phyloP scores from a whole-genome alignment of 2,797 vertebrate species.

The Gila robusta region DNA sequence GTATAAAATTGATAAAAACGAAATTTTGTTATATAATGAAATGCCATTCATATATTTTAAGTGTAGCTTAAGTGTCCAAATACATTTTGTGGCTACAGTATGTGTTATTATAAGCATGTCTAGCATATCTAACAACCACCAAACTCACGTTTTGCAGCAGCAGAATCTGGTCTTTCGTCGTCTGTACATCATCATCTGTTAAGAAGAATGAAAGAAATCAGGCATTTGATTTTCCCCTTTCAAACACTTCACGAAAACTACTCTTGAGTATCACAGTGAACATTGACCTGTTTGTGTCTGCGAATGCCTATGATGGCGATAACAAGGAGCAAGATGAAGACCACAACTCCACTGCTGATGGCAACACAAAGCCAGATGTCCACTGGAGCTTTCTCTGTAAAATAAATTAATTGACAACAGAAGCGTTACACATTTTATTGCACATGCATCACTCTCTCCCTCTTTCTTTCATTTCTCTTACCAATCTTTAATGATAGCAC shows the following conservation, averaged over 20 bases:
- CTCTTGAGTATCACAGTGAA: background rate
- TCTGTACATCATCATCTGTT: conserved; percentile 61
- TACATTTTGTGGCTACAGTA: background rate
- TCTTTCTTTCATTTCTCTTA: conserved; percentile 62
- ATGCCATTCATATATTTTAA: too few species aligned
- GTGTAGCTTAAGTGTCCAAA: background rate
- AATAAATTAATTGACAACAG: conserved; percentile 40
- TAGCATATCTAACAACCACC: conserved; percentile 4
- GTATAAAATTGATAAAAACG: too few species aligned
- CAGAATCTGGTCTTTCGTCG: conserved; percentile 70
- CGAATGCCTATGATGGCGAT: conserved; percentile 64
- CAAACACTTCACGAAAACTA: background rate
- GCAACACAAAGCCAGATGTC: conserved; percentile 72
- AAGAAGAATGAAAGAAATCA: background rate
- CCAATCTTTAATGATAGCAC: conserved; percentile 70
- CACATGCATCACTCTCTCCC: background rate
- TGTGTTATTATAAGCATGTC: background rate
- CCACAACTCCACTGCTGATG: conserved; percentile 63
- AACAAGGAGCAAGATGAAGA: conserved; percentile 69
- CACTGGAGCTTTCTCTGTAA: conserved; percentile 65
- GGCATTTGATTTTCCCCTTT: background rate
- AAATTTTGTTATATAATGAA: background rate
- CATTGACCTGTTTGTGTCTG: conserved; percentile 69
- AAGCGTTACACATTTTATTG: background rate
- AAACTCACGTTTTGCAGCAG: conserved; percentile 72